Percentiles rank a stretch among this genome's conserved stretches.
phyloP scores from a whole-genome alignment of 1,140 invertebrate genomes.

The Piezodorus guildinii region DNA sequence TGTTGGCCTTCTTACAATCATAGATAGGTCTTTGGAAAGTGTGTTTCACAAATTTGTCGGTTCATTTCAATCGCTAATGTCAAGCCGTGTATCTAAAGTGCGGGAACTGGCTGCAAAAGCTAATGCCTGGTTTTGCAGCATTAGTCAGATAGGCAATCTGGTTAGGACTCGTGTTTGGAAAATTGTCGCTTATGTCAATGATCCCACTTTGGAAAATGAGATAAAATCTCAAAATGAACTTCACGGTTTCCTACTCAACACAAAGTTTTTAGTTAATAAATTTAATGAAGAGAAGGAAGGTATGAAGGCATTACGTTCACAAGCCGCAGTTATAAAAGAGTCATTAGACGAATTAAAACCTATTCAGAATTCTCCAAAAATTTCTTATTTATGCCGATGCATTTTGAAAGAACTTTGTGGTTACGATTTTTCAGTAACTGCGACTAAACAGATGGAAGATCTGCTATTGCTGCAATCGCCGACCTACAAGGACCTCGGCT shows the following conservation, averaged over 20 bases:
- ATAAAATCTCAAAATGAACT: conserved; percentile 24
- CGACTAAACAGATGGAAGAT: conserved; percentile 15
- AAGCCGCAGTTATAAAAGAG: conserved; percentile 13
- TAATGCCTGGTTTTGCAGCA: conserved; percentile 28
- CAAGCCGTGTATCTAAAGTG: conserved; percentile 29
- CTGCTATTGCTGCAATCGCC: not conserved
- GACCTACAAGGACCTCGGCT: conserved; percentile 12
- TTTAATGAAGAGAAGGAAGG: conserved; percentile 24
- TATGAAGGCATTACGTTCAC: conserved; percentile 10
- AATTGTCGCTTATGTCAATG: conserved; percentile 19
- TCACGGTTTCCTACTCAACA: conserved; percentile 25
- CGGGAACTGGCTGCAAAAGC: conserved; percentile 34
- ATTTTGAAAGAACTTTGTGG: conserved; percentile 16
- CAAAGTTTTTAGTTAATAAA: conserved; percentile 17
- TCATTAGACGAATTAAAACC: conserved; percentile 12
- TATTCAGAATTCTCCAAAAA: conserved; percentile 7
- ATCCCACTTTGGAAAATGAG: conserved; percentile 18
- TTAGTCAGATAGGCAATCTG: conserved; percentile 8
- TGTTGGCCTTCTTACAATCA: conserved; percentile 31
- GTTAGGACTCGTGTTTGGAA: conserved; percentile 16
- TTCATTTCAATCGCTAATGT: conserved; percentile 21
- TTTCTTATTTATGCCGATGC: conserved; percentile 18
- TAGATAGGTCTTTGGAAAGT: conserved; percentile 29
- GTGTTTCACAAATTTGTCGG: conserved; percentile 27
- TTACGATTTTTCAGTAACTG: conserved; percentile 4